Conservation (phyloP, 2,113 vertebrate genomes). For the Panthera leo region DNA sequence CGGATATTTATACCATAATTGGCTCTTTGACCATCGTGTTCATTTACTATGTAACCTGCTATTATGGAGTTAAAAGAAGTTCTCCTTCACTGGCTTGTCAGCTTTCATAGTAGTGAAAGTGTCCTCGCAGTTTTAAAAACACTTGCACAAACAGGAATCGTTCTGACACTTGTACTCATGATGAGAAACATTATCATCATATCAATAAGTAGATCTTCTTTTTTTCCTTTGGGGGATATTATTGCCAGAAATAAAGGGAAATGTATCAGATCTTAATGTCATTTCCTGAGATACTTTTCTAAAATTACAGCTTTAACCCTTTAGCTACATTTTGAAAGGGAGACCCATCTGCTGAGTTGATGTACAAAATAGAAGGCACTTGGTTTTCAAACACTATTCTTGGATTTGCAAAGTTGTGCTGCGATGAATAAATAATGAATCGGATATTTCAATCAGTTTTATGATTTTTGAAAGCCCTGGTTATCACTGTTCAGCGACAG, state of each 20-base stretch:
- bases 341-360: slow-evolving; percentile 49
- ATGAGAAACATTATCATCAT: slow-evolving; percentile 84
- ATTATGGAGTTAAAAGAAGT: slow-evolving; percentile 88
- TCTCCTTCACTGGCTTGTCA: slow-evolving; percentile 78
- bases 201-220: slow-evolving; percentile 72
- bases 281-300: slow-evolving; percentile 79
- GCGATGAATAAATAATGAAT: slow-evolving; percentile 87
- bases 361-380: slow-evolving; percentile 64
- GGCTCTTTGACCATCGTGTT: slow-evolving; percentile 85
- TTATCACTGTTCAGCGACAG: slow-evolving; percentile 82
- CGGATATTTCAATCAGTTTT: slow-evolving; percentile 84
- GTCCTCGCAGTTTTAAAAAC: slow-evolving; percentile 84
- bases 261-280: slow-evolving; percentile 80
- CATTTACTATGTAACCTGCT: slow-evolving; percentile 83
- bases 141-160: slow-evolving; percentile 77
- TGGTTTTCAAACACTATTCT: slow-evolving; percentile 84
- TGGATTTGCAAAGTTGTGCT: slow-evolving; percentile 84
- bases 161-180: slow-evolving; percentile 84
- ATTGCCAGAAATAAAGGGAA: slow-evolving; percentile 84
- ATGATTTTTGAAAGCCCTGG: slow-evolving; percentile 84
- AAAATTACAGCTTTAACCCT: slow-evolving; percentile 78
- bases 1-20: slow-evolving; percentile 87
- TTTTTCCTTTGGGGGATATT: slow-evolving; percentile 68
- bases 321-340: slow-evolving; percentile 62
- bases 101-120: slow-evolving; percentile 81